These are phyloP conservation scores for Pipra filicauda DNA, from an alignment of 2,113 vertebrate species.

Conservation along the genomic window DNA sequence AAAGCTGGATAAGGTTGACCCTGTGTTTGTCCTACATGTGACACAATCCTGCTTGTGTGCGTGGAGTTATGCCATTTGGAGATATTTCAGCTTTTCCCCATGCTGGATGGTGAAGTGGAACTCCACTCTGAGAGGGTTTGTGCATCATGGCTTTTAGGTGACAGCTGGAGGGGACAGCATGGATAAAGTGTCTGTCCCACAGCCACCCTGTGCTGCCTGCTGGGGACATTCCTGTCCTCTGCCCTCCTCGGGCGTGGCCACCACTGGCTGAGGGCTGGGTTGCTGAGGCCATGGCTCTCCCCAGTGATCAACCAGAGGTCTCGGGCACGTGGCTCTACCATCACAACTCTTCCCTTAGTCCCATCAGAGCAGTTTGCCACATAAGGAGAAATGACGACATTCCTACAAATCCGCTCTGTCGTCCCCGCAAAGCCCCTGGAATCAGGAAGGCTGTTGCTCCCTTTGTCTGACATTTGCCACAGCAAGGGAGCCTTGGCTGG, in stretches of 20 bases:
- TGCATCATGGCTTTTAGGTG: background rate
- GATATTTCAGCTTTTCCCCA: background rate
- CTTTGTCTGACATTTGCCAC: background rate
- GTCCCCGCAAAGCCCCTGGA: accelerated
- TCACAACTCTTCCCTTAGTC: background rate
- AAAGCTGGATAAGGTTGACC: accelerated
- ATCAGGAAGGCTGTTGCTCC: background rate
- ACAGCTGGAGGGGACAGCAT: background rate
- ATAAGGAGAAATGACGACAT: accelerated
- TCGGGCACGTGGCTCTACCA: accelerated
- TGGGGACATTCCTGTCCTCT: background rate
- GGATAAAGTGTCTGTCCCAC: background rate
- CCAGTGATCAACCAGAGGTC: too few relatives aligned
- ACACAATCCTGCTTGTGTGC: background rate
- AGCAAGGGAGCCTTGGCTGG: background rate
- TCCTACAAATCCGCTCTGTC: background rate
- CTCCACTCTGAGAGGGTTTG: background rate
- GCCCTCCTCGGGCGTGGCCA: accelerated
- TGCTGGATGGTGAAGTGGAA: background rate
- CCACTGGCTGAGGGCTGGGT: background rate
- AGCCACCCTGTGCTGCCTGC: background rate
- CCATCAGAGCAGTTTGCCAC: background rate
- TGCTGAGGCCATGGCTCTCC: background rate
- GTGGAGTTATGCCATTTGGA: accelerated
- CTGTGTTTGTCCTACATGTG: accelerated